These are phyloP conservation scores for Helostoma temminkii DNA, from an alignment of 2,797 vertebrate genomes.

Conservation along the genomic window DNA sequence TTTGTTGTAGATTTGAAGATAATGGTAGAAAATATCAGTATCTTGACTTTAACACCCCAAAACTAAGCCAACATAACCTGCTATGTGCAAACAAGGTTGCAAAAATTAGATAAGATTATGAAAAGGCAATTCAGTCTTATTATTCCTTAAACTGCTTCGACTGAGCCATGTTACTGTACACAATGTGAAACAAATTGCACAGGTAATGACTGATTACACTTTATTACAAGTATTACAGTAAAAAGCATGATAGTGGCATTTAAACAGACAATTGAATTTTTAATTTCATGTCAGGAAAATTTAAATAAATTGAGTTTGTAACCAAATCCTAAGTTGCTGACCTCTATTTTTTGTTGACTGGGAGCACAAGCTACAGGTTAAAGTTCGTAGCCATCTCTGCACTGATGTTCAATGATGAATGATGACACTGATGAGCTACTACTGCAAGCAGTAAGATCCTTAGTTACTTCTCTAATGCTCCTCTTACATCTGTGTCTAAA, in stretches of 20 bases:
- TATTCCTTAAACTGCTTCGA: too few species aligned
- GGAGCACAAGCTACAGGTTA: not conserved
- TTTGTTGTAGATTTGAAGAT: not conserved
- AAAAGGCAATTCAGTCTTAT: too few species aligned
- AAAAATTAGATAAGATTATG: too few species aligned
- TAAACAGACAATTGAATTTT: slow-evolving; percentile 2
- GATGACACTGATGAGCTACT: slow-evolving; percentile 45
- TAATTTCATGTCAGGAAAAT: not conserved
- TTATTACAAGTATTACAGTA: too few species aligned
- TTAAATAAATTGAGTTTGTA: not conserved
- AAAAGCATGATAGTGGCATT: not conserved
- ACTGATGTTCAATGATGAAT: slow-evolving; percentile 12
- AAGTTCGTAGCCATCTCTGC: slow-evolving; percentile 2
- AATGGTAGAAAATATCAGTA: too few species aligned
- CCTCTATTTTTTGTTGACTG: not conserved
- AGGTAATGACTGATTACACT: not conserved
- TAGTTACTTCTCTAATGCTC: slow-evolving; percentile 28
- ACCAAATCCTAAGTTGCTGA: slow-evolving; percentile 3
- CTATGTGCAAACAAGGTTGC: too few species aligned
- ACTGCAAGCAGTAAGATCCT: slow-evolving; percentile 43
- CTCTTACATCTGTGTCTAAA: slow-evolving; percentile 44
- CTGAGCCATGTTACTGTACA: too few species aligned
- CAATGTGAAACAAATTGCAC: too few species aligned
- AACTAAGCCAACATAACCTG: too few species aligned
- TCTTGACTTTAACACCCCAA: too few species aligned